Conservation (phyloP, 1,140 invertebrate genomes). For the Tribolium madens region DNA sequence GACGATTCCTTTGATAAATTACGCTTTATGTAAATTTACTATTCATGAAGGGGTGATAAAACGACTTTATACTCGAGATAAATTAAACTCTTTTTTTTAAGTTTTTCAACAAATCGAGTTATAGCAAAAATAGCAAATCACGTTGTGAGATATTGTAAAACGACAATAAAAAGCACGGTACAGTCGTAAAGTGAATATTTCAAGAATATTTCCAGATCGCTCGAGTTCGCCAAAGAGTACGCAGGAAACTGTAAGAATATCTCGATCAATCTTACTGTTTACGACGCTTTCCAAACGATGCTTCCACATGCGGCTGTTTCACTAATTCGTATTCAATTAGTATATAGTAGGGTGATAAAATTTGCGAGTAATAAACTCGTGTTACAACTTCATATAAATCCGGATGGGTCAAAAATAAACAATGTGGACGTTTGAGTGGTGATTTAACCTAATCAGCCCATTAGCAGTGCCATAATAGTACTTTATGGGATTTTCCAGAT, state of each 20-base stretch:
- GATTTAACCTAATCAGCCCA: slow-evolving; percentile 3
- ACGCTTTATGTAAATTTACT: neutral
- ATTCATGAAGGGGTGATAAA: neutral
- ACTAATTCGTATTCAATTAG: slow-evolving; percentile 29
- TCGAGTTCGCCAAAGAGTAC: neutral
- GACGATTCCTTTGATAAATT: slow-evolving; percentile 27
- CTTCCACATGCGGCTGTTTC: slow-evolving; percentile 17
- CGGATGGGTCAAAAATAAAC: slow-evolving; percentile 13
- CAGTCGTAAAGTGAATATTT: slow-evolving; percentile 35
- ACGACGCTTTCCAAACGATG: slow-evolving; percentile 16
- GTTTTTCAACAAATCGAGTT: neutral
- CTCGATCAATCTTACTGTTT: slow-evolving; percentile 7
- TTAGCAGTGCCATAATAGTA: slow-evolving; percentile 1
- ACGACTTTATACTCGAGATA: neutral
- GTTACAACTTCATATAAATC: slow-evolving; percentile 17
- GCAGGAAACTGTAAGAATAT: slow-evolving; percentile 20
- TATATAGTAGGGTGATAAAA: slow-evolving; percentile 27
- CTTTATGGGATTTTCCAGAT: neutral
- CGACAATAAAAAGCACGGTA: slow-evolving; percentile 37
- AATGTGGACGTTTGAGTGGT: slow-evolving; percentile 17
- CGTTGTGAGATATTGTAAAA: slow-evolving; percentile 1
- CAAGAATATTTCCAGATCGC: slow-evolving; percentile 33
- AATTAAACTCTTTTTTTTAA: neutral
- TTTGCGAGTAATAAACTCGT: slow-evolving; percentile 26
- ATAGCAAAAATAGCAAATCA: slow-evolving; percentile 28